Evolutionary conservation across 1,140 invertebrate species (phyloP).

Genomic region (Drosophila auraria): DNA sequence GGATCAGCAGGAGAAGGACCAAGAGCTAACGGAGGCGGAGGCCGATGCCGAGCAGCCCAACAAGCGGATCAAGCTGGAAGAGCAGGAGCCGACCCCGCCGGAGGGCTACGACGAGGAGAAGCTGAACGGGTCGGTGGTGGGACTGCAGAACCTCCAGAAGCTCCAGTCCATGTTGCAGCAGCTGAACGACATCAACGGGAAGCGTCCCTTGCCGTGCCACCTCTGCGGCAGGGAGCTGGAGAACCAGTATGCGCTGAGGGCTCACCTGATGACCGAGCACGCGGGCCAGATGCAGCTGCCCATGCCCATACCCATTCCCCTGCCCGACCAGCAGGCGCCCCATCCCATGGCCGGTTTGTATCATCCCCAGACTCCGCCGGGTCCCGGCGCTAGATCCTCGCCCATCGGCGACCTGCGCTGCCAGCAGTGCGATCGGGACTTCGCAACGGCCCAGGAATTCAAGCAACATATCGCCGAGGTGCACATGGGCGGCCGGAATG

Average conservation of each 20-base stretch:
- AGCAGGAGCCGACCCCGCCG: constrained; percentile 13
- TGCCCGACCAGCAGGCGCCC: constrained; percentile 56
- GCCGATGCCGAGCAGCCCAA: constrained; percentile 38
- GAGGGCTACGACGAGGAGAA: constrained; percentile 52
- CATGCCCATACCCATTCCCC: constrained; percentile 46
- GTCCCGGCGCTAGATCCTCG: constrained; percentile 38
- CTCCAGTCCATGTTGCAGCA: constrained; percentile 96
- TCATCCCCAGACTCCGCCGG: constrained; percentile 66
- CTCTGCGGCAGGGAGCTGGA: constrained; percentile 88
- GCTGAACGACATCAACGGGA: constrained; percentile 91
- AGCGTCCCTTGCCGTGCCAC: constrained; percentile 87
- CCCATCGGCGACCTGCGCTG: constrained; percentile 83
- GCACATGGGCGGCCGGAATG: constrained; percentile 79
- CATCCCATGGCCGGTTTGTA: constrained; percentile 43
- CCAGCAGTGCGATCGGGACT: constrained; percentile 87
- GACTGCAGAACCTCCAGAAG: constrained; percentile 90
- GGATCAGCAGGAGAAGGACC: constrained; percentile 42
- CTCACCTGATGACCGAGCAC: constrained; percentile 88
- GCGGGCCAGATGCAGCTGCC: constrained; percentile 64
- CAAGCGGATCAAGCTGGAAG: constrained; percentile 79
- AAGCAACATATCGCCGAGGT: constrained; percentile 87
- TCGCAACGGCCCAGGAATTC: constrained; percentile 86
- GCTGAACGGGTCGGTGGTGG: constrained; percentile 53
- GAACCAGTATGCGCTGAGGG: constrained; percentile 86
- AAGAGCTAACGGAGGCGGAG: constrained; percentile 27